phyloP scores from a whole-genome alignment of 2,888 invertebrate species.

The Bimastos eiseni region DNA sequence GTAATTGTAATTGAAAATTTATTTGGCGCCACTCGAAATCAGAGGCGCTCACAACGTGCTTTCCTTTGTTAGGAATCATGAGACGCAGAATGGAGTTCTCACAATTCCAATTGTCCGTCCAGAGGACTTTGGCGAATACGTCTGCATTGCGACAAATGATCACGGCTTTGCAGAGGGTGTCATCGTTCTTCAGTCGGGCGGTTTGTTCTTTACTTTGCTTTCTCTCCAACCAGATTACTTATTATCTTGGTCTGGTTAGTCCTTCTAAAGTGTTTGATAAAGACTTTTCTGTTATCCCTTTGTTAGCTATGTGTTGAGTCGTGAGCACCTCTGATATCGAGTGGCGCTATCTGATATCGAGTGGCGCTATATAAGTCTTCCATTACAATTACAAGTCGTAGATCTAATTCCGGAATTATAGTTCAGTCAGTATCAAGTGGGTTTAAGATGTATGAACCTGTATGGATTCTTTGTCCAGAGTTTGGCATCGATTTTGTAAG shows the following conservation, averaged over 20 bases:
- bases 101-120: constrained; percentile 74
- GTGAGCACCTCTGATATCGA: too few species aligned
- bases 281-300: too few species aligned
- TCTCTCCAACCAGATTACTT: not conserved
- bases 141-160: constrained; percentile 76
- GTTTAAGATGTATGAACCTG: not conserved
- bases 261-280: not conserved
- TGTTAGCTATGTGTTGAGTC: too few species aligned
- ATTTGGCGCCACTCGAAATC: too few species aligned
- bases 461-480: not conserved
- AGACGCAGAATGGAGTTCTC: constrained; percentile 53
- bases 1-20: too few species aligned
- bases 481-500: not conserved
- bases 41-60: too few species aligned
- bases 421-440: not conserved
- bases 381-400: too few species aligned
- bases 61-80: constrained; percentile 53
- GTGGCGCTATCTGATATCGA: too few species aligned
- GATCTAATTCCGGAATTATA: not conserved
- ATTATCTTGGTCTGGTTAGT: not conserved
- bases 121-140: constrained; percentile 84
- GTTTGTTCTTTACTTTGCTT: constrained; percentile 42
- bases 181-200: constrained; percentile 52
- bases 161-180: constrained; percentile 73
- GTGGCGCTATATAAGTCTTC: too few species aligned